A percentile compares a stretch with the other conserved stretches of the same genome.
These are phyloP conservation scores for Epinephelus coioides DNA, from an alignment of 2,797 vertebrate species.

Conservation along the genomic window DNA sequence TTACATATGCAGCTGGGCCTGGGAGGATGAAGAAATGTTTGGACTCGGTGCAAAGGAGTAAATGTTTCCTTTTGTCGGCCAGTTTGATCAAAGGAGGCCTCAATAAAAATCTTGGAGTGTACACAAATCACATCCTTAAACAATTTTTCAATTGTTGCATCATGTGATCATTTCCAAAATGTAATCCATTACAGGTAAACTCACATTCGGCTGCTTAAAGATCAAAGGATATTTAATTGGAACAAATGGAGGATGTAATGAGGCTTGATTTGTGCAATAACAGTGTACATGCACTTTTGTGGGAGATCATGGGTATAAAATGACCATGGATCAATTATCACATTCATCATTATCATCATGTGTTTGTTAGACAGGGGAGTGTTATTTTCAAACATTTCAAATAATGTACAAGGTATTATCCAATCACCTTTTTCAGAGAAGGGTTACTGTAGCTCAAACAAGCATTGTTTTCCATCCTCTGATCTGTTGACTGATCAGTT, in stretches of 20 bases:
- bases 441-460: constrained; percentile 9
- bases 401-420: neutral
- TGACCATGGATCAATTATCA: no score
- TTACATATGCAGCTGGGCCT: constrained; percentile 58
- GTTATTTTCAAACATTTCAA: constrained; percentile 7
- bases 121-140: constrained; percentile 63
- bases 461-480: constrained; percentile 13
- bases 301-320: neutral
- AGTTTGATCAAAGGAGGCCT: constrained; percentile 64
- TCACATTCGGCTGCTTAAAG: constrained; percentile 26
- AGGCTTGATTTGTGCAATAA: constrained; percentile 21
- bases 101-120: constrained; percentile 53
- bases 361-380: constrained; percentile 15
- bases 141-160: constrained; percentile 49
- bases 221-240: constrained; percentile 45
- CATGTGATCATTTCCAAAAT: constrained; percentile 42
- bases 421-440: neutral
- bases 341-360: neutral
- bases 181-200: constrained; percentile 59
- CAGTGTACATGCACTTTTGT: neutral
- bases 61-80: constrained; percentile 64
- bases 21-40: constrained; percentile 47
- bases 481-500: constrained; percentile 52
- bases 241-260: constrained; percentile 33
- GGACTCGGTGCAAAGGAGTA: constrained; percentile 51